A percentile compares a stretch with the other conserved stretches of the same genome.
These are phyloP conservation scores for Parnassius mnemosyne DNA, from an alignment of 2,888 invertebrate species.

Conservation along the genomic window DNA sequence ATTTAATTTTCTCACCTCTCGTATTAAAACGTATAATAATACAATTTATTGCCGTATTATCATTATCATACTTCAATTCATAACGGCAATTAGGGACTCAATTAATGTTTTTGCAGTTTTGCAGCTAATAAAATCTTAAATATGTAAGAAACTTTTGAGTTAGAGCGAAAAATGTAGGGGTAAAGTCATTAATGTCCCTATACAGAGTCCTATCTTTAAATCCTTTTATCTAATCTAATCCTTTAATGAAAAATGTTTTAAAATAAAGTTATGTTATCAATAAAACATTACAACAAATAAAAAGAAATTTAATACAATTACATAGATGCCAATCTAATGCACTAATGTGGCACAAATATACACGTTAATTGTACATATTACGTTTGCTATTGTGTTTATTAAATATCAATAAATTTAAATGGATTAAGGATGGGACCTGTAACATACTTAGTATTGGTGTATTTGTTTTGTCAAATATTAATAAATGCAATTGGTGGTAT, in stretches of 20 bases:
- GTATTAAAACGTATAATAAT: constrained; percentile 21
- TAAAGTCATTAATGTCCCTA: constrained; percentile 8
- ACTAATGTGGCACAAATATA: constrained; percentile 12
- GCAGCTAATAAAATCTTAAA: constrained; percentile 17
- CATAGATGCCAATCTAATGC: not conserved
- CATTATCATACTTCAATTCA: constrained; percentile 11
- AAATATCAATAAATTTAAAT: constrained; percentile 1
- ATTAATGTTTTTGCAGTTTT: not conserved
- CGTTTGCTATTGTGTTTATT: not conserved
- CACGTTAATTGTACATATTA: not conserved
- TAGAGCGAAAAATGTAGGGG: constrained; percentile 11
- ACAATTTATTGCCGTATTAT: constrained; percentile 16
- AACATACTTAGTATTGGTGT: constrained; percentile 15
- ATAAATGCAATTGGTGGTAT: constrained; percentile 21
- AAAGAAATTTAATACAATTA: not conserved
- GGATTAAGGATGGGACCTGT: constrained; percentile 26
- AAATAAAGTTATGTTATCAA: not conserved
- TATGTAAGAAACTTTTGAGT: constrained; percentile 23
- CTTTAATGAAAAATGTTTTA: not conserved
- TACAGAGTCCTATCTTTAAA: constrained; percentile 21
- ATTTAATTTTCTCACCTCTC: constrained; percentile 57
- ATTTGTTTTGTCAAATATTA: constrained; percentile 12
- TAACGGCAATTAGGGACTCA: constrained; percentile 23
- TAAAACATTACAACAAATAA: not conserved
- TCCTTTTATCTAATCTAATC: not conserved